phyloP scores from a whole-genome alignment of 2,888 invertebrate genomes.

The Zygogramma bicolorata region DNA sequence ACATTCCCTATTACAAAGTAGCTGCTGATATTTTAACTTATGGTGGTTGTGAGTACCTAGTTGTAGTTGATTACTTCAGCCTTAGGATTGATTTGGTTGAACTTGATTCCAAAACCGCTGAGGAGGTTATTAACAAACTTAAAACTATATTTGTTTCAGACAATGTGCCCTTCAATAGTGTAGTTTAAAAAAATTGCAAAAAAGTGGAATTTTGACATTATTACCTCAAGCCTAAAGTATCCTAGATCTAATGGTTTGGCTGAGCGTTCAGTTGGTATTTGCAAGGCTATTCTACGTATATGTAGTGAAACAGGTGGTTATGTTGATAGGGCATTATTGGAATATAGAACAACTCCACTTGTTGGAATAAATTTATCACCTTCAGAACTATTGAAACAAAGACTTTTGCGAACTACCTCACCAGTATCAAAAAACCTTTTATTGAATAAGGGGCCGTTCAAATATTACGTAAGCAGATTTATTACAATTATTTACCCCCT shows the following conservation, averaged over 20 bases:
- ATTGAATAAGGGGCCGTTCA: no score
- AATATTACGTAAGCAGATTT: no score
- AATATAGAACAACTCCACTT: no score
- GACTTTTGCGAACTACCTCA: slow-evolving; percentile 30
- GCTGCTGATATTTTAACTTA: slow-evolving; percentile 17
- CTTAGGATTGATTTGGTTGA: slow-evolving; percentile 40
- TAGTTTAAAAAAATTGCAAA: slow-evolving; percentile 24
- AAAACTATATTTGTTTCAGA: slow-evolving; percentile 5
- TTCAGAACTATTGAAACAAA: slow-evolving; percentile 21
- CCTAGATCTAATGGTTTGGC: no score
- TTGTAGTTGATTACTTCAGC: slow-evolving; percentile 4
- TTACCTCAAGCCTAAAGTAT: no score
- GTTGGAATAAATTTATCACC: no score
- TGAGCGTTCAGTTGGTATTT: no score
- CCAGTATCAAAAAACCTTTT: neutral
- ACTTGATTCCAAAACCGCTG: neutral
- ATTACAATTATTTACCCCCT: no score
- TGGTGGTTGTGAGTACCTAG: slow-evolving; percentile 8
- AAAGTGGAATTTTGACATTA: slow-evolving; percentile 30
- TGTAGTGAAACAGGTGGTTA: slow-evolving; percentile 14
- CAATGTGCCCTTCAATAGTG: slow-evolving; percentile 32
- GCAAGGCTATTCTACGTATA: no score
- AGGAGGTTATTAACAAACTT: no score
- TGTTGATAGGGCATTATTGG: slow-evolving; percentile 17
- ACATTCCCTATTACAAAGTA: no score